Evolutionary conservation across 1,140 invertebrate genomes (phyloP), one percentile per base, ranked within the genome.

Genomic region (Bombus pyrosoma): DNA sequence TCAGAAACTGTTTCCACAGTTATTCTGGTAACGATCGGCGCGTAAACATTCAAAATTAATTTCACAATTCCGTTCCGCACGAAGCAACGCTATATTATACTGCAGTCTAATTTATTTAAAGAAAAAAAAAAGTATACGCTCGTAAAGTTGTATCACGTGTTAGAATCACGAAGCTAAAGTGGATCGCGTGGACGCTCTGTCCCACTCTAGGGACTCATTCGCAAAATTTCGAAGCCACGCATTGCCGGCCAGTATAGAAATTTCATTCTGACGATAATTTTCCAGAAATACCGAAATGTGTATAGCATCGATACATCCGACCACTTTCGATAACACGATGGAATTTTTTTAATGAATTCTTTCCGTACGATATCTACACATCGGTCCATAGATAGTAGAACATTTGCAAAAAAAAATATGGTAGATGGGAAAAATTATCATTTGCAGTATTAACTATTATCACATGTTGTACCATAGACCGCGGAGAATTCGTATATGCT

Each of bases 241-340:
- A 32, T 64, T 32, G 10, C 37, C 5, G 0, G 6, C 10, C 22
- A 9, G 1, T 32, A 13, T 9, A 22, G 15, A 22, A n/a, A 81
- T 81, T 59, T 57, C 73, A 81, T 81, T 32, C 4, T 6, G 37
- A 34, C 47, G 74, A 81, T 81, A 34, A 74, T 74, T 62, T 68
- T 47, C 6, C 12, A 34, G 34, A 47, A 68, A 25, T 12, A 28
- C 2, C 0, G n/a, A 43, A 39, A 78, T 64, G 18, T 13, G 10
- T 28, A 9, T 37, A 22, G 34, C 68, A 39, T 15, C 37, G 39
- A 18, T 18, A 53, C 47, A 53, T 8, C 12, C 12, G 2, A 39
- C 9, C 34, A 39, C 39, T 59, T 62, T 77, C 53, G 2, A 12
- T 10, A 13, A 15, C 10, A 22, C 22, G 10, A 18, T 6, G 1